Evolutionary conservation across 2,113 vertebrate species (phyloP).

Genomic region (Pteropus alecto): DNA sequence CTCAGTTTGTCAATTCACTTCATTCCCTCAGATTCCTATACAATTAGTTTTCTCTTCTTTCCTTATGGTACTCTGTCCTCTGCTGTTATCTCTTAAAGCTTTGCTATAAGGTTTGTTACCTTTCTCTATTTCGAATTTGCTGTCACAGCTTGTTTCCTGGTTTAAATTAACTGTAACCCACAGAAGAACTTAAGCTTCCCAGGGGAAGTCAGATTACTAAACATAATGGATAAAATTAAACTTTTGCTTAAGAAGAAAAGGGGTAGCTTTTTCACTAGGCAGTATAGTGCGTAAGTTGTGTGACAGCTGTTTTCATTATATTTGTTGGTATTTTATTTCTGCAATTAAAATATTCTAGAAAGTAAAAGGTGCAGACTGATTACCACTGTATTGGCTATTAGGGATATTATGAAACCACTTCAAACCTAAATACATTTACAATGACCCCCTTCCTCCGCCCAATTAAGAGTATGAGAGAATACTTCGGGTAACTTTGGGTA

Average conservation of each 20-base stretch:
- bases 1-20: not conserved
- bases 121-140: not conserved
- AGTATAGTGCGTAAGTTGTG: not conserved
- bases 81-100: not conserved
- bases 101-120: not conserved
- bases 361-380: not conserved
- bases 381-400: not conserved
- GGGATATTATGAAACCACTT: not conserved
- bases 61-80: not conserved
- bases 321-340: slow-evolving; percentile 3
- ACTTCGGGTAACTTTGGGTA: slow-evolving; percentile 18
- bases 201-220: slow-evolving; percentile 44
- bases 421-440: not conserved
- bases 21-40: not conserved
- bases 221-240: slow-evolving; percentile 29
- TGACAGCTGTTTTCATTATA: slow-evolving; percentile 19
- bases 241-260: slow-evolving; percentile 16
- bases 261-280: not conserved
- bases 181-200: slow-evolving; percentile 31
- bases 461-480: not conserved
- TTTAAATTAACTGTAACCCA: slow-evolving; percentile 31
- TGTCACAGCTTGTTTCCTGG: slow-evolving; percentile 36
- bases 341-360: slow-evolving; percentile 31
- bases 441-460: too few species aligned
- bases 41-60: not conserved